Evolutionary conservation across 2,113 vertebrate species (phyloP), one percentile per base, ranked within the genome.

Genomic region (Zingel zingel): DNA sequence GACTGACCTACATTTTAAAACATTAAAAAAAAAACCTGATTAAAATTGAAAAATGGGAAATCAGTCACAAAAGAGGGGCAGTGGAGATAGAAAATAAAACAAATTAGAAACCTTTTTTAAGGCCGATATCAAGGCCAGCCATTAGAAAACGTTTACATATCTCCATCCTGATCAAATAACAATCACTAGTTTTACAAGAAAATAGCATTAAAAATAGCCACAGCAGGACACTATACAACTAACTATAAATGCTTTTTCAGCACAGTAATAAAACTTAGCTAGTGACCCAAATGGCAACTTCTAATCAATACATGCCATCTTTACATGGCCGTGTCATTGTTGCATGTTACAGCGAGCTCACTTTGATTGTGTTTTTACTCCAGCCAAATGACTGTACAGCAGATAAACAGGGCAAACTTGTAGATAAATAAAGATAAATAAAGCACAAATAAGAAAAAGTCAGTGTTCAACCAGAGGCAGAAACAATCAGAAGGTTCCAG

Each of bases 1-100:
- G 97, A 98, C 92, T 99, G 98, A 96, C 98, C 98, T 99, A 93
- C 90, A 95, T 93, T 92, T 94, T 91, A 92, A 91, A 89, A 93
- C 84, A 95, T 92, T 93, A 91, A 92, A 94, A 90, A 92, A 92
- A 89, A 94, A 89, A 88, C 82, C 85, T 91, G 87, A 93, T 93
- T 94, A 94, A 88, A 93, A 93, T 1, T n/a, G 53, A 90, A 89
- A 91, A 82, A 83, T 82, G 71, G 74, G 82, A 91, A 90, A 91
- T 88, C 68, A 92, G 71, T 89, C 79, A 90, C 83, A 87, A 89
- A 91, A 90, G 80, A 89, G 53, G 83, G 89, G 84, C 61, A 83
- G 74, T 86, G 84, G 81, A 86, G 80, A 77, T 68, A 79, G 74
- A 90, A 64, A 79, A 50, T 30, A 18, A 86, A 66, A 81, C 58